Conservation (phyloP, 2,888 invertebrate species). For the Cyrtodaria siliqua region DNA sequence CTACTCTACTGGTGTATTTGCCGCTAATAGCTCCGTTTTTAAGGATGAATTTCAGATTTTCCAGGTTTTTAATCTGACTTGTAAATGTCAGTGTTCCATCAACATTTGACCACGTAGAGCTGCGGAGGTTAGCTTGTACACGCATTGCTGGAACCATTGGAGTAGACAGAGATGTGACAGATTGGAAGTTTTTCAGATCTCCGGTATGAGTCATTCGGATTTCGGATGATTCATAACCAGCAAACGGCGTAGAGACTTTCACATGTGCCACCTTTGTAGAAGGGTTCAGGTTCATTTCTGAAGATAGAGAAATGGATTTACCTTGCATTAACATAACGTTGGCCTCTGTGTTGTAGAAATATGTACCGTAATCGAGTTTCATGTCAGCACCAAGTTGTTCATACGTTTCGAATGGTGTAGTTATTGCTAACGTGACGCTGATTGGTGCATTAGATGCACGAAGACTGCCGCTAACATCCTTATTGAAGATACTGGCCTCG, state of each 20-base stretch:
- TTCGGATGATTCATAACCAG: conserved; percentile 29
- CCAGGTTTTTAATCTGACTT: conserved; percentile 48
- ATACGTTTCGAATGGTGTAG: conserved; percentile 42
- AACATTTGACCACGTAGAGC: conserved; percentile 15
- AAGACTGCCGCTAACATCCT: conserved; percentile 41
- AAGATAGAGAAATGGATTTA: conserved; percentile 36
- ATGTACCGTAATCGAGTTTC: conserved; percentile 26
- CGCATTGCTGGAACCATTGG: conserved; percentile 20
- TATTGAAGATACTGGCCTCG: conserved; percentile 31
- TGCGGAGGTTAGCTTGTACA: conserved; percentile 29
- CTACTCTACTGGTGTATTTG: conserved; percentile 25
- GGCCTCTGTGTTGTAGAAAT: conserved; percentile 24
- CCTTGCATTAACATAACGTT: conserved; percentile 40
- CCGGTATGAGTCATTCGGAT: conserved; percentile 28
- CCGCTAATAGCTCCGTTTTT: conserved; percentile 25
- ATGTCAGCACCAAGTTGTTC: conserved; percentile 40
- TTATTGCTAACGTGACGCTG: conserved; percentile 14
- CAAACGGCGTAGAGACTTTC: conserved; percentile 42
- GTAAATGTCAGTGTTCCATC: conserved; percentile 30
- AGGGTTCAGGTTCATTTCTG: conserved; percentile 23
- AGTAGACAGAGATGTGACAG: conserved; percentile 18
- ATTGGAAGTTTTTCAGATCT: conserved; percentile 34
- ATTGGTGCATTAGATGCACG: conserved; percentile 35
- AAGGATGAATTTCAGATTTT: conserved; percentile 37
- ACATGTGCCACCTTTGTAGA: conserved; percentile 15